Evolutionary conservation across 2,113 vertebrate species (phyloP), one percentile per base, ranked within the genome.

Genomic region (Sinocyclocheilus rhinocerous): DNA sequence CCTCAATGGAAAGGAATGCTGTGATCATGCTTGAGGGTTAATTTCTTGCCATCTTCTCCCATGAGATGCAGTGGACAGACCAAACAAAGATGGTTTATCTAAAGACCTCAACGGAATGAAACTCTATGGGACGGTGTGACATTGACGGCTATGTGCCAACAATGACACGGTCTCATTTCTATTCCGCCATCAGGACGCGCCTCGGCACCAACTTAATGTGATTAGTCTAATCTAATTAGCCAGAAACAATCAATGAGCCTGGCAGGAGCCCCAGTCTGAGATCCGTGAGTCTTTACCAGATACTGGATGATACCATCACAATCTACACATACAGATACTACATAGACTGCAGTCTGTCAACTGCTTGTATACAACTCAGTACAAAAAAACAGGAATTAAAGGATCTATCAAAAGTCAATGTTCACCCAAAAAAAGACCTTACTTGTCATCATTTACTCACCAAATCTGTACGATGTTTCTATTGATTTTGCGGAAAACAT

Each of bases 211-310:
- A 45, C 89, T 76, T 94, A 93, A 95, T 83, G 7, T 86, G 94
- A 95, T 95, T 94, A 94, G 91, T 81, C 88, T 95, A 94, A 94
- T 95, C 92, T 91, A 76, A 90, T 94, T 92, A 92, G 87, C 81
- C 81, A 88, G 87, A 92, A 91, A 93, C 91, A 94, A 94, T 92
- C 90, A 89, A 87, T 79, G 45, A 20, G 84, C 85, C 76, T 86
- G 45, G 45, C 10, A 45, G 45, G 69, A 72, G 69, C 29, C 36
- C 33, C 36, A 42, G 20, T 73, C 81, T 67, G 87, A 84, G 82
- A 83, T 84, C 72, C 76, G 89, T 90, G 89, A 80, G 55, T n/a
- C 78, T 63, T 63, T 63, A 61, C 45, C 36, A 24, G 22, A 45
- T 48, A 0, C 79, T 81, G 79, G 76, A 85, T 90, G 87, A 88